Evolutionary conservation across 92 coral and sea anemone genomes (phyloP), one percentile per base, ranked within the genome.

Genomic region (Pocillopora meandrina): DNA sequence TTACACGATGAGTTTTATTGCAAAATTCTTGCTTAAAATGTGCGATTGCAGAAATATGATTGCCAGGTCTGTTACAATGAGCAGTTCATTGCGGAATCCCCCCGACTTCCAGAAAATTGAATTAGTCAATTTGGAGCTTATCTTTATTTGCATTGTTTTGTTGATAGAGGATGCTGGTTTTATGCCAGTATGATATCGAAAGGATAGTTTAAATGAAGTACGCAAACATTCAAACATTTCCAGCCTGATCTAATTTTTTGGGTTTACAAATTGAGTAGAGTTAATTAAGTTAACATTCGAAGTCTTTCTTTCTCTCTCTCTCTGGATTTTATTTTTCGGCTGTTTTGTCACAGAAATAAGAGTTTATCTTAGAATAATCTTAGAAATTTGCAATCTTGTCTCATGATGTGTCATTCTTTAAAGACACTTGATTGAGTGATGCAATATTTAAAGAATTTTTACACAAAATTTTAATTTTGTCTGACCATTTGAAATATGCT

Each of bases 51-150:
- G 52, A 42, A 42, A 42, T 42, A 42, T 42, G 52, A 2, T 3
- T 42, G 52, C 52, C 7, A 42, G 52, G 52, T 42, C 8, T 42
- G 52, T 42, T 42, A 42, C 52, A 42, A 42, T 42, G 52, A 42
- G 52, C 52, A 42, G 52, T 67, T 17, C 55, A 5, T 19, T 11
- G 52, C 10, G 33, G 82, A 78, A 78, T 81, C 76, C 76, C 67
- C 76, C 64, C 58, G 10, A 3, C 31, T 34, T 62, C 23, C 59
- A 19, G 56, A 26, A 77, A 77, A 77, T 61, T 19, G 33, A 65
- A 23, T 21, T 14, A 78, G 69, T 65, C 47, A 42, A 65, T 47
- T 66, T 65, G 35, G 1, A 49, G 64, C 83, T 67, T 56, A 66
- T 79, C 64, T 55, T 60, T 65, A 49, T 65, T 23, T 65, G 61